Conservation (phyloP, 1,140 invertebrate genomes). For the Polypedilum vanderplanki region DNA sequence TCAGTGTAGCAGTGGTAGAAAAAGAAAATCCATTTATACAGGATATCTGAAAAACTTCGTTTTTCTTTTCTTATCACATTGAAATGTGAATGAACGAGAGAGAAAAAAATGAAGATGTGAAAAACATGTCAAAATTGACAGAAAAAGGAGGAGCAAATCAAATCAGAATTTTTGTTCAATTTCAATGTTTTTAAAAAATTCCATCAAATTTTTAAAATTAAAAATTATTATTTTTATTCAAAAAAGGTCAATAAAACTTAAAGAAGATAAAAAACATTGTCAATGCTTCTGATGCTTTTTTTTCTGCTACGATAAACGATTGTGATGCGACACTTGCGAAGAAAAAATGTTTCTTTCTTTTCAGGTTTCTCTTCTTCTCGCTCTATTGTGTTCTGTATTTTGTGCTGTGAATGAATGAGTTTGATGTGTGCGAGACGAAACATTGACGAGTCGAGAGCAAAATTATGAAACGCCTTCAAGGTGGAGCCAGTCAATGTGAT, state of each 20-base stretch:
- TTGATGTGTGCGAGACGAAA: neutral
- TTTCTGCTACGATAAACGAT: too few relatives aligned
- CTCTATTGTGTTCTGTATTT: neutral
- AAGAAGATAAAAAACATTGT: neutral
- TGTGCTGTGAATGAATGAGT: neutral
- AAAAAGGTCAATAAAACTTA: neutral
- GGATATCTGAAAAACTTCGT: neutral
- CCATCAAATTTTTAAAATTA: neutral
- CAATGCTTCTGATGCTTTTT: neutral
- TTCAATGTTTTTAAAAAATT: neutral
- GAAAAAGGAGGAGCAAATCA: constrained; percentile 25
- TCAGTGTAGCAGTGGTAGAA: neutral
- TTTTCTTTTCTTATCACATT: constrained; percentile 3
- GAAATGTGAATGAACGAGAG: neutral
- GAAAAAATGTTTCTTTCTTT: neutral
- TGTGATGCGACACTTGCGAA: neutral
- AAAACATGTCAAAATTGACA: constrained; percentile 27
- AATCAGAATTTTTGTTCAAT: constrained; percentile 3
- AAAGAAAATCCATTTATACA: neutral
- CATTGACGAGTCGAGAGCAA: constrained; percentile 21
- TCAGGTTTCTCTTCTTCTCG: neutral
- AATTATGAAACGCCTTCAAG: constrained; percentile 25
- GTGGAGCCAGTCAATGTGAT: constrained; percentile 5
- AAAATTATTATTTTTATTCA: neutral
- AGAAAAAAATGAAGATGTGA: neutral